Evolutionary conservation across 2,888 invertebrate species (phyloP).

Genomic region (Digitonthophagus gazella): DNA sequence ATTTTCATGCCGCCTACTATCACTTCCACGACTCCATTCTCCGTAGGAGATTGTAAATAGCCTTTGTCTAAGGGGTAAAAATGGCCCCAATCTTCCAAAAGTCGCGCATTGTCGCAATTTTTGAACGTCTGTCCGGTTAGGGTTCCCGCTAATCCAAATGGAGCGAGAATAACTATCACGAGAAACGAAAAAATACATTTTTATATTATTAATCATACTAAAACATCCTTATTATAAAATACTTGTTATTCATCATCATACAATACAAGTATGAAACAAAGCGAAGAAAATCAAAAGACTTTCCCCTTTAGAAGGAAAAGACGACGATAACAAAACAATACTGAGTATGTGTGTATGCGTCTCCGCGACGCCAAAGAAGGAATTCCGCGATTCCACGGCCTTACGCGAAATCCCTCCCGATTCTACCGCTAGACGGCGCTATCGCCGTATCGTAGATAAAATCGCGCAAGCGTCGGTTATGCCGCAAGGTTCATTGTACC

Average conservation of each 20-base stretch:
- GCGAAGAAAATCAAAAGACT: no score
- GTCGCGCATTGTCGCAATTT: conserved; percentile 70
- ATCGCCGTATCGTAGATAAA: background rate
- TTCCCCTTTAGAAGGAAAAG: no score
- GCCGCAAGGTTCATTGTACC: background rate
- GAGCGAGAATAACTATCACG: conserved; percentile 84
- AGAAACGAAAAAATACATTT: background rate
- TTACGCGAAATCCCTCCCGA: background rate
- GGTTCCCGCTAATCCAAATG: conserved; percentile 89
- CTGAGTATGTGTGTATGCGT: no score
- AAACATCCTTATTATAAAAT: no score
- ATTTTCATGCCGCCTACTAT: conserved; percentile 84
- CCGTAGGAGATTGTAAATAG: conserved; percentile 46
- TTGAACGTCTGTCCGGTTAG: conserved; percentile 82
- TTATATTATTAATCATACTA: no score
- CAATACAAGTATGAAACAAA: no score
- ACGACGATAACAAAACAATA: no score
- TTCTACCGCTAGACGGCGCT: background rate
- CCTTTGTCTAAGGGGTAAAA: conserved; percentile 83
- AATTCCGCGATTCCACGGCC: background rate
- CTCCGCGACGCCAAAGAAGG: background rate
- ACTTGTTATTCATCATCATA: no score
- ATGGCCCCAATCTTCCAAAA: conserved; percentile 92
- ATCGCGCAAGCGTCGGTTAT: background rate
- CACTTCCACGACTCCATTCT: conserved; percentile 59